phyloP scores from a whole-genome alignment of 2,113 vertebrate species.

The Mus pahari region DNA sequence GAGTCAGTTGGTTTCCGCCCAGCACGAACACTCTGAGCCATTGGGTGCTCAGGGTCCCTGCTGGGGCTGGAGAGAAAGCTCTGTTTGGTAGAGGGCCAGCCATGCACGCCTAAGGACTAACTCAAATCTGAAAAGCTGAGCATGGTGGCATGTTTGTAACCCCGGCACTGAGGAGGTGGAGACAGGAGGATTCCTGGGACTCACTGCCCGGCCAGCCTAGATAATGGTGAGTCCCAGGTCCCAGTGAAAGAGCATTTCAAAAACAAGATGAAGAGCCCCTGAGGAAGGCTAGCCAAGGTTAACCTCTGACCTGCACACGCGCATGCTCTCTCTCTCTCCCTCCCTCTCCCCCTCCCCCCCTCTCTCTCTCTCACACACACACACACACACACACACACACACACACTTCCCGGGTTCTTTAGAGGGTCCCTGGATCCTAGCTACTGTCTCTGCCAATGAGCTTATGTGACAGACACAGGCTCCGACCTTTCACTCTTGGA shows the following conservation, averaged over 20 bases:
- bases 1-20: not conserved
- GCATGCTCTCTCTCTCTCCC: too few species aligned
- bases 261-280: not conserved
- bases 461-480: not conserved
- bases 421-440: not conserved
- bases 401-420: not conserved
- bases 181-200: not conserved
- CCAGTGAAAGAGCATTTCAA: not conserved
- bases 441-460: not conserved
- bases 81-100: not conserved
- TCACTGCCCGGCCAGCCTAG: not conserved
- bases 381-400: not conserved
- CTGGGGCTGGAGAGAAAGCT: not conserved
- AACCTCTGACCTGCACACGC: too few species aligned
- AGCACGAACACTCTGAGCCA: not conserved
- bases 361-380: too few species aligned
- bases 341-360: too few species aligned
- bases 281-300: not conserved
- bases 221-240: not conserved
- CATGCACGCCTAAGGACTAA: not conserved
- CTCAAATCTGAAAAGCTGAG: not conserved
- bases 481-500: not conserved
- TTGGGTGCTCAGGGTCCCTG: not conserved
- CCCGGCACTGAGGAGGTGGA: too few species aligned
- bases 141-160: not conserved